Conservation (phyloP, 64 coral and sea anemone genomes). For the Stichodactyla helianthus region DNA sequence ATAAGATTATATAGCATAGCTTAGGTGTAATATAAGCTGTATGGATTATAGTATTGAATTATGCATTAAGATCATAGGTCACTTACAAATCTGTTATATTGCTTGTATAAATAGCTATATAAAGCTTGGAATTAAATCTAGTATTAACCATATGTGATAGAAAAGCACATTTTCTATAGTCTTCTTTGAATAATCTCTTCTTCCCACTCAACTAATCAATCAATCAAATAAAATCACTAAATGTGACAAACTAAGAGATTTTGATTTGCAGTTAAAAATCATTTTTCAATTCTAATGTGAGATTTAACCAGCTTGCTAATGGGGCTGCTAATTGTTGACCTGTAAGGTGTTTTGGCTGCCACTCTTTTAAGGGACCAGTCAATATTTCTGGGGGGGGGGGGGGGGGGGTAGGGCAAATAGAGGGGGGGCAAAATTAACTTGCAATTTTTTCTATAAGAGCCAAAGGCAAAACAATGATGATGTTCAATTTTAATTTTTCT, state of each 20-base stretch:
- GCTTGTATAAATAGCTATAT: background rate
- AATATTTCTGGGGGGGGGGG: too few species aligned
- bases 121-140: background rate
- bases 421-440: too few species aligned
- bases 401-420: too few species aligned
- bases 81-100: background rate
- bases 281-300: constrained; percentile 11
- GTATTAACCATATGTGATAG: background rate
- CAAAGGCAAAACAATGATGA: too few species aligned
- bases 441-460: too few species aligned
- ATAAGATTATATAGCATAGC: background rate
- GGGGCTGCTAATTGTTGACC: background rate
- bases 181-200: background rate
- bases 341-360: background rate
- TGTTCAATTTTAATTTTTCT: too few species aligned
- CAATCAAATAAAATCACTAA: background rate
- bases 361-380: background rate
- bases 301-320: constrained; percentile 11
- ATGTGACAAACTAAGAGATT: background rate
- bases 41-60: background rate
- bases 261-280: constrained; percentile 1
- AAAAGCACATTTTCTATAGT: background rate
- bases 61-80: background rate
- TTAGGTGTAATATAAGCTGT: background rate
- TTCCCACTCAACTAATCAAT: background rate